These are phyloP conservation scores for Neuroterus valhalla DNA, from an alignment of 1,140 invertebrate species.

Conservation along the genomic window DNA sequence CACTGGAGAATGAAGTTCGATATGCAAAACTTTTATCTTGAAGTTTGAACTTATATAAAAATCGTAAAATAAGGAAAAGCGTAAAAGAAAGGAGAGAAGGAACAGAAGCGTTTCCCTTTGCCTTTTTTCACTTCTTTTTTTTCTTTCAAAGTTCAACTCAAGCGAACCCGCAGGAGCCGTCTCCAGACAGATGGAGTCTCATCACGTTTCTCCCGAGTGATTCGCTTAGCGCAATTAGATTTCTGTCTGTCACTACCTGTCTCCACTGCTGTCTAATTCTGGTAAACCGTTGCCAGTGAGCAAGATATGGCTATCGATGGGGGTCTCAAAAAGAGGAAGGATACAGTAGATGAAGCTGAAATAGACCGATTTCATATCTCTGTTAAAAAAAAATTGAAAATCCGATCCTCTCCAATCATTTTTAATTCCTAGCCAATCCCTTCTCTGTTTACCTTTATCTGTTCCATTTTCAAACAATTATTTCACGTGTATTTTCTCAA, in stretches of 20 bases:
- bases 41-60: not conserved
- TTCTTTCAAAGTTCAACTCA: slow-evolving; percentile 1
- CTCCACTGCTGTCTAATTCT: not conserved
- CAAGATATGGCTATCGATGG: slow-evolving; percentile 27
- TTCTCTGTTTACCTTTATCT: no score
- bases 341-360: not conserved
- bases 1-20: not conserved
- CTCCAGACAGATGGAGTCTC: slow-evolving; percentile 35
- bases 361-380: not conserved
- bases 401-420: no score
- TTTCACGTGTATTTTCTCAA: no score
- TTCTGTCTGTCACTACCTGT: slow-evolving; percentile 18
- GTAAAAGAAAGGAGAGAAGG: not conserved
- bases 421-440: no score
- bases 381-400: no score
- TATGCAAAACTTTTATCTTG: not conserved
- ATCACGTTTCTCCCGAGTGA: slow-evolving; percentile 33
- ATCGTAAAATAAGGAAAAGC: not conserved
- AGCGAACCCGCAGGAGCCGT: slow-evolving; percentile 29
- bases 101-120: slow-evolving; percentile 11
- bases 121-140: slow-evolving; percentile 27
- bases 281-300: slow-evolving; percentile 10
- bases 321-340: slow-evolving; percentile 35
- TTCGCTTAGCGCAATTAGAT: slow-evolving; percentile 37
- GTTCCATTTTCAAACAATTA: no score